Conservation (phyloP, 2,113 vertebrate species). For the Tringa solitaria region DNA sequence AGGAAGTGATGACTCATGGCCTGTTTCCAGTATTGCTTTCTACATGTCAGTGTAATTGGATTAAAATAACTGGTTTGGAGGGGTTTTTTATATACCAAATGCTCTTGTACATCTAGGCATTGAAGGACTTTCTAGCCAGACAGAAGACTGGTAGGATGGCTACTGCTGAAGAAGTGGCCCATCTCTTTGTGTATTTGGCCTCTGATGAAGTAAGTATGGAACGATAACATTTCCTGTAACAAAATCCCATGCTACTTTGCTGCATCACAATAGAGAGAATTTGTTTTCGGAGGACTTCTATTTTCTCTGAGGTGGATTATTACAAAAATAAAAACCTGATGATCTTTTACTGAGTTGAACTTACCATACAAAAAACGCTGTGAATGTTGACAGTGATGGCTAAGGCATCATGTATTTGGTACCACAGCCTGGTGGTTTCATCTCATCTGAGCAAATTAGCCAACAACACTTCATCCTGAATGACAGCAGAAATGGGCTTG, state of each 20-base stretch:
- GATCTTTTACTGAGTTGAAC: not conserved
- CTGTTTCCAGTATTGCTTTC: not conserved
- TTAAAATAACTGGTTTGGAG: not conserved
- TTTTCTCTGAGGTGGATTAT: not conserved
- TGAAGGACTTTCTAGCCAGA: slow-evolving; percentile 87
- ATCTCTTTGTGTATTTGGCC: slow-evolving; percentile 92
- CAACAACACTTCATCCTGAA: not conserved
- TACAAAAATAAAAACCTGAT: not conserved
- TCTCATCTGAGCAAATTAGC: not conserved
- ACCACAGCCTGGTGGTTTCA: not conserved
- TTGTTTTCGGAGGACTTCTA: not conserved
- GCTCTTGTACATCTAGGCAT: slow-evolving; percentile 73
- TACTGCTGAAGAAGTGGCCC: slow-evolving; percentile 89
- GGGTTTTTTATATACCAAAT: not conserved
- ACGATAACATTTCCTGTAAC: not conserved
- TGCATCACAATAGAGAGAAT: not conserved
- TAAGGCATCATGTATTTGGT: not conserved
- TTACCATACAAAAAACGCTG: not conserved
- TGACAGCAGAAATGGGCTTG: not conserved
- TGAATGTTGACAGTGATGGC: not conserved
- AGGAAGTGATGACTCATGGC: not conserved
- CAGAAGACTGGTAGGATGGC: slow-evolving; percentile 91
- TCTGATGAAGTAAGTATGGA: slow-evolving; percentile 87
- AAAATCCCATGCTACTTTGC: not conserved
- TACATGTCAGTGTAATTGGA: not conserved